phyloP scores from a whole-genome alignment of 2,888 invertebrate species.

The Ashinkailepas kermadecensis region DNA sequence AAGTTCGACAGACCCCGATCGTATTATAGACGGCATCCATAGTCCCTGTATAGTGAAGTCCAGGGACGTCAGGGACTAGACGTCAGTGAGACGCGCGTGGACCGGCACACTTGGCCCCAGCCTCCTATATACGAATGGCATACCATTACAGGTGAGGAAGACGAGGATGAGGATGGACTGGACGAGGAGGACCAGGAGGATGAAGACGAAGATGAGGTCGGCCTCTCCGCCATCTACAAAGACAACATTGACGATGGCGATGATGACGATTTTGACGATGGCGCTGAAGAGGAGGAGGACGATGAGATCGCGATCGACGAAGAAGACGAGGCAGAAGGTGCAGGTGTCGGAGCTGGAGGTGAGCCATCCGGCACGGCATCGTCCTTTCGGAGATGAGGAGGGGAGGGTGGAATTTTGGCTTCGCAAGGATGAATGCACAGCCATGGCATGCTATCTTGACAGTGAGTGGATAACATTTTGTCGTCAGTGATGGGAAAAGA shows the following conservation, averaged over 20 bases:
- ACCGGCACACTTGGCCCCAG: no score
- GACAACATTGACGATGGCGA: constrained; percentile 9
- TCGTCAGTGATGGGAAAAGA: no score
- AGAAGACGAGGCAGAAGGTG: constrained; percentile 15
- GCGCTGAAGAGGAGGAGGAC: constrained; percentile 24
- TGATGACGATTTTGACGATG: constrained; percentile 25
- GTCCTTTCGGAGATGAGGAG: no score
- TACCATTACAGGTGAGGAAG: background rate
- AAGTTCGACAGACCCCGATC: no score
- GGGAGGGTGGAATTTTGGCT: no score
- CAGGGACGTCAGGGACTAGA: background rate
- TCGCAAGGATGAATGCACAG: no score
- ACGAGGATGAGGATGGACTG: background rate
- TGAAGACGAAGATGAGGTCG: constrained; percentile 26
- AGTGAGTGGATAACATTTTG: no score
- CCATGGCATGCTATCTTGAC: no score
- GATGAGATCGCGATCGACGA: constrained; percentile 26
- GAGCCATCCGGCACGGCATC: background rate
- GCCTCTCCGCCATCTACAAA: constrained; percentile 26
- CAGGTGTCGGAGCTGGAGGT: background rate
- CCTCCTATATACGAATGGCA: no score
- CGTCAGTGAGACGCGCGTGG: no score
- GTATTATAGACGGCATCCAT: background rate
- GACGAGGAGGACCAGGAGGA: constrained; percentile 24
- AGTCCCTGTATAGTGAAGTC: background rate